Evolutionary conservation across 2,888 invertebrate genomes (phyloP).

Genomic region (Troides oblongomaculatus): DNA sequence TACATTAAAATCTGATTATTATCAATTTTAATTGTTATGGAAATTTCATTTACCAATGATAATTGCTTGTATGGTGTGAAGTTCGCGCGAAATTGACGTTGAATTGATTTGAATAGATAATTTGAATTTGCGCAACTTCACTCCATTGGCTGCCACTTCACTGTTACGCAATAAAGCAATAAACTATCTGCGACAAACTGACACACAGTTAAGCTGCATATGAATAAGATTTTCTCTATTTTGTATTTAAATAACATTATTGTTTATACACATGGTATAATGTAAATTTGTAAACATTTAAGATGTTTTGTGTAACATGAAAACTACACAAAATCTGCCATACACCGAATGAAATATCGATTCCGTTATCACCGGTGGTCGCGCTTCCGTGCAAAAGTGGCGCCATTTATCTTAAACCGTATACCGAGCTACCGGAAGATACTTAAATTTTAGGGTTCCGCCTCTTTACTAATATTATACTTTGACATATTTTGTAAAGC

Average conservation of each 20-base stretch:
- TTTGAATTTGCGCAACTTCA: too few species aligned
- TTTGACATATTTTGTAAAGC: background rate
- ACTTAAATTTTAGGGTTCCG: slow-evolving; percentile 21
- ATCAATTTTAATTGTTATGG: too few species aligned
- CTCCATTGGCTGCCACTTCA: too few species aligned
- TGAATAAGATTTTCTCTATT: too few species aligned
- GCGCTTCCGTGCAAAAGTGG: slow-evolving; percentile 18
- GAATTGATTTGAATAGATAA: too few species aligned
- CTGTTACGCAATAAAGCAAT: too few species aligned
- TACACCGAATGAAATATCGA: slow-evolving; percentile 19
- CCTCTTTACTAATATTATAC: background rate
- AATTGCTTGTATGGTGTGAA: too few species aligned
- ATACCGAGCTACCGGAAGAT: slow-evolving; percentile 8
- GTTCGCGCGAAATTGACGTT: too few species aligned
- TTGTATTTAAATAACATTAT: background rate
- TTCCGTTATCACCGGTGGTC: slow-evolving; percentile 22
- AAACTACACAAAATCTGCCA: slow-evolving; percentile 6
- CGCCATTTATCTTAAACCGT: slow-evolving; percentile 18
- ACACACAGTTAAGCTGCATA: too few species aligned
- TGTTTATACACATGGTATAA: background rate
- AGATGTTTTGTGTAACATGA: slow-evolving; percentile 10
- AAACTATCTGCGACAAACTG: too few species aligned
- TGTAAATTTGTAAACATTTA: background rate
- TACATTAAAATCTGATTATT: too few species aligned
- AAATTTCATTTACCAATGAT: too few species aligned